These are phyloP conservation scores for Antedon mediterranea DNA, from an alignment of 53 echinoderm and acorn worm species.

Conservation along the genomic window DNA sequence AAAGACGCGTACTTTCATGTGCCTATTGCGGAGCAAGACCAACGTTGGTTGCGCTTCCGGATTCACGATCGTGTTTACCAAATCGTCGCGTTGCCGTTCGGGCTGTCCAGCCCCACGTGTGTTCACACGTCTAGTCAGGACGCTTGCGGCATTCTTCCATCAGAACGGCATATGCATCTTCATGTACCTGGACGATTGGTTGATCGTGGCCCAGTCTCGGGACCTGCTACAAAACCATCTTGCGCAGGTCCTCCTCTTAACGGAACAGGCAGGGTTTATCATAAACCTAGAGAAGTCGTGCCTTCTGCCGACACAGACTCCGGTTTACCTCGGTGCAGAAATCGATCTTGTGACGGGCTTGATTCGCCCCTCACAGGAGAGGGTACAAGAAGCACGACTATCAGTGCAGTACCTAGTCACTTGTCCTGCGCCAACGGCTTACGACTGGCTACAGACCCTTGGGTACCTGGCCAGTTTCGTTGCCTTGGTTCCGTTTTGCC, in stretches of 20 bases:
- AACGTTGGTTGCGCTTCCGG: too few relatives aligned
- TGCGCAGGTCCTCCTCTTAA: too few relatives aligned
- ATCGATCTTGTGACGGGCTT: background rate
- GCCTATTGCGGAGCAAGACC: too few relatives aligned
- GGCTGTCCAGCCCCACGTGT: slow-evolving; percentile 17
- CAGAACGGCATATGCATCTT: background rate
- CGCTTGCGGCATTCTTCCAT: slow-evolving; percentile 1
- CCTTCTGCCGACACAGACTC: background rate
- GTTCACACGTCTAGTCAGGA: slow-evolving; percentile 19
- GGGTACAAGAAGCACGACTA: slow-evolving; percentile 5
- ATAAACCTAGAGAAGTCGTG: slow-evolving; percentile 8
- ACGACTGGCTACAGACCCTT: too few relatives aligned
- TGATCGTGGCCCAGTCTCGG: slow-evolving; percentile 21
- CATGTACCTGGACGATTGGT: slow-evolving; percentile 3
- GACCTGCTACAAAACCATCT: too few relatives aligned
- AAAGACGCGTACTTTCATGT: too few relatives aligned
- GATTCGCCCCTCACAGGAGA: background rate
- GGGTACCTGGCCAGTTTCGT: too few relatives aligned
- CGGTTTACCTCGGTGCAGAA: slow-evolving; percentile 3
- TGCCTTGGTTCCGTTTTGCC: too few relatives aligned
- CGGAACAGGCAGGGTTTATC: too few relatives aligned
- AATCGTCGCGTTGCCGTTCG: too few relatives aligned
- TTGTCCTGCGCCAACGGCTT: too few relatives aligned
- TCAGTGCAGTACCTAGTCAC: too few relatives aligned
- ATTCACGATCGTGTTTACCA: background rate